Evolutionary conservation across 2,113 vertebrate species (phyloP), one percentile per base, ranked within the genome.

Genomic region (Datnioides undecimradiatus): DNA sequence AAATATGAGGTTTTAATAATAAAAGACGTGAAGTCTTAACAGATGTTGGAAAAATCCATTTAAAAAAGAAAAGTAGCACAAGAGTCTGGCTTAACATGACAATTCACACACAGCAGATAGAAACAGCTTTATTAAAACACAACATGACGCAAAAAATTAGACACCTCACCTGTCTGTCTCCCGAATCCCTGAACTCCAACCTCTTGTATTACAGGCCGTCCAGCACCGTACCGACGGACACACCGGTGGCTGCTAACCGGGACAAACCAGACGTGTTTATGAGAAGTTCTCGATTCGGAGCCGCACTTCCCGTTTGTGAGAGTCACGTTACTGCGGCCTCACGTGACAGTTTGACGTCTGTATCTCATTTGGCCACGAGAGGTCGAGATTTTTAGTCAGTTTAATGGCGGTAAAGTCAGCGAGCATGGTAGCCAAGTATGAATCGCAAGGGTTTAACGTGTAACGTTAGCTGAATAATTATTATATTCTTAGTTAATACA

Each of bases 241-340:
- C 0, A 21, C 64, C 34, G 67, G 23, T 14, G 33, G 43, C 13
- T 16, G 34, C 3, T 3, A 8, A 54, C 60, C n/a, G n/a, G 58
- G 63, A 45, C 10, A n/a, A 72, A 68, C 25, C 45, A 40, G 43
- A 31, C 54, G 68, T 36, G 69, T 78, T 41, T 59, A 16, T 27
- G n/a, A 46, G 29, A 84, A 91, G 34, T 85, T 83, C 17, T 49
- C 1, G 14, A 2, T 31, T 6, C 14, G 14, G 34, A 40, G 59
- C 55, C 31, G 0, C 75, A 90, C 88, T 93, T 92, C 92, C 92
- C 55, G 91, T 90, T 91, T 79, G 64, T 21, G 21, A 29, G 16
- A 64, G 91, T 93, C 92, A 93, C 89, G 89, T 93, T 91, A 87
- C 88, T 60, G 76, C 38, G 0, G 21, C 0, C 38, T 86, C 91